Conservation (phyloP, 2,113 vertebrate genomes). For the Oceanodroma tethys region DNA sequence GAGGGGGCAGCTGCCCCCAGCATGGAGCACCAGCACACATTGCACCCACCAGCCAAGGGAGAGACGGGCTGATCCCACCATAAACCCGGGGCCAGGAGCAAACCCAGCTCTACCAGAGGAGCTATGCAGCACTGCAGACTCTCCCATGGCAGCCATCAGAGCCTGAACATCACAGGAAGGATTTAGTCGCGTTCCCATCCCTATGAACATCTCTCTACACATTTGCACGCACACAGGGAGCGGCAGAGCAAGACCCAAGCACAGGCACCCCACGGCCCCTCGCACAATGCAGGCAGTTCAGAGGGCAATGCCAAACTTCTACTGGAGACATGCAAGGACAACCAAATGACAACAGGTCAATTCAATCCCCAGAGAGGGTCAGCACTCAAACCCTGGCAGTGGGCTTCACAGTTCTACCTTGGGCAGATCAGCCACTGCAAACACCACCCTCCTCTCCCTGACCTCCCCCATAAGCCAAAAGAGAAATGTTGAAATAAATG, state of each 20-base stretch:
- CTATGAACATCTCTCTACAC: neutral
- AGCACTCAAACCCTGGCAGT: neutral
- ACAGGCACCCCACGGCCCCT: too few relatives aligned
- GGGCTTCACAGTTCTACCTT: neutral
- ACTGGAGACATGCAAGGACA: neutral
- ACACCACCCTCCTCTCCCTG: neutral
- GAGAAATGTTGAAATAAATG: neutral
- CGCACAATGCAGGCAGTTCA: accelerated
- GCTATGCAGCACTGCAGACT: neutral
- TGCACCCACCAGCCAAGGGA: neutral
- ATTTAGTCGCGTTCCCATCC: neutral
- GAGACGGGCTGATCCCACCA: neutral
- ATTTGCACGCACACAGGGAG: neutral
- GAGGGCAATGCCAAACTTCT: neutral
- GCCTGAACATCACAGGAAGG: neutral
- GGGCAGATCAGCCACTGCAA: neutral
- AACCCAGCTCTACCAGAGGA: neutral
- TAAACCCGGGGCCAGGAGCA: neutral
- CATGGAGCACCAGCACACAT: accelerated
- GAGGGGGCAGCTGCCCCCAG: accelerated
- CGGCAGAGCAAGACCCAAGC: neutral
- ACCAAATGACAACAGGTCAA: neutral
- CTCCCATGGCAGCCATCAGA: neutral
- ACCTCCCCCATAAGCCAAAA: neutral
- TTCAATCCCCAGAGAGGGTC: neutral